These are phyloP conservation scores for Calameuta filiformis DNA, from an alignment of 2,888 invertebrate species.

Conservation along the genomic window DNA sequence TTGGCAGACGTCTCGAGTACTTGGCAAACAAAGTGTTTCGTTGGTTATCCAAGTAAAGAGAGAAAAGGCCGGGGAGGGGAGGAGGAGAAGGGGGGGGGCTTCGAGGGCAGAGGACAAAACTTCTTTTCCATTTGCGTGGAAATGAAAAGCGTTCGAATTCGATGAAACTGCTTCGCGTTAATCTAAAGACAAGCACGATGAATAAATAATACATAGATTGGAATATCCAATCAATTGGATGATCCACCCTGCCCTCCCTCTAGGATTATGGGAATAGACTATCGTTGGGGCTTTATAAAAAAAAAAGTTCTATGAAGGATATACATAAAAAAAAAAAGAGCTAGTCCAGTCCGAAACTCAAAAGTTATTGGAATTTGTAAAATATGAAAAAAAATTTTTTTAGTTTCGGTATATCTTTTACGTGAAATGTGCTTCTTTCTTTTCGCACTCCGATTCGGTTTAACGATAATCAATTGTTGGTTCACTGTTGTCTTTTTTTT, in stretches of 20 bases:
- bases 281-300: not conserved
- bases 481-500: too few species aligned
- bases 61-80: not conserved
- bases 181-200: not conserved
- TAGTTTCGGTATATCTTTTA: too few species aligned
- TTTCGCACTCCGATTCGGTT: not conserved
- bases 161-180: not conserved
- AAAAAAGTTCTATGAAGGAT: not conserved
- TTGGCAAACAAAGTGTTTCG: constrained; percentile 40
- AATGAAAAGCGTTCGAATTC: not conserved
- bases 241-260: not conserved
- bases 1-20: constrained; percentile 56
- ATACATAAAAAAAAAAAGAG: not conserved
- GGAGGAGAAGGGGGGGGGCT: not conserved
- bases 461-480: not conserved
- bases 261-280: not conserved
- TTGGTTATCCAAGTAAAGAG: constrained; percentile 9
- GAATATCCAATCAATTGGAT: not conserved
- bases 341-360: not conserved
- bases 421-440: too few species aligned
- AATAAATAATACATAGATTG: not conserved
- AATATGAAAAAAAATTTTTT: not conserved
- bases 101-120: not conserved
- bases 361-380: not conserved
- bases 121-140: not conserved